Percentiles rank a stretch among this genome's conserved stretches.
Evolutionary conservation across 2,888 invertebrate species (phyloP).

Genomic region (Trissonchulus latispiculum): DNA sequence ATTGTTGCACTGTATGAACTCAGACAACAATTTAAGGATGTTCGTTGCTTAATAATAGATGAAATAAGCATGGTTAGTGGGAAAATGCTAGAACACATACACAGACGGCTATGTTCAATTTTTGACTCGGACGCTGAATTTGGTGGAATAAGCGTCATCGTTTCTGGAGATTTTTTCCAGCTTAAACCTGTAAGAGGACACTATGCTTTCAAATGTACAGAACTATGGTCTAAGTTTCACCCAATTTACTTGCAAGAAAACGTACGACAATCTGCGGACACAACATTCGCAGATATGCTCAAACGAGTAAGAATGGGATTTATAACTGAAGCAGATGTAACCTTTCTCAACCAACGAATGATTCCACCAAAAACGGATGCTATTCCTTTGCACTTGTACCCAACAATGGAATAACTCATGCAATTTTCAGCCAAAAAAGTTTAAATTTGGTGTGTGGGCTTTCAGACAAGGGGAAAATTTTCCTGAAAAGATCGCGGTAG

Average conservation of each 20-base stretch:
- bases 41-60: background rate
- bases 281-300: background rate
- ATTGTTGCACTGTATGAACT: background rate
- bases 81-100: background rate
- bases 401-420: no score
- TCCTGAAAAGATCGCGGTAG: no score
- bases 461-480: no score
- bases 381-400: no score
- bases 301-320: background rate
- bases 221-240: background rate
- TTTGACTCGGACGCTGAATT: background rate
- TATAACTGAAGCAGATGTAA: background rate
- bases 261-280: background rate
- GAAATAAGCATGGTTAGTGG: constrained; percentile 8
- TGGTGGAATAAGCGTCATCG: background rate
- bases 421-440: no score
- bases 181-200: background rate
- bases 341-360: no score
- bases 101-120: background rate
- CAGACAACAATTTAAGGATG: background rate
- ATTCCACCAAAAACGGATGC: no score
- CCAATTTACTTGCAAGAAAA: constrained; percentile 7
- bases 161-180: background rate
- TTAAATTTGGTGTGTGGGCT: no score
- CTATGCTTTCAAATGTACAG: background rate